Evolutionary conservation across 35 echinoderm and acorn worm genomes (phyloP).

Genomic region (Holothuria glaberrima): DNA sequence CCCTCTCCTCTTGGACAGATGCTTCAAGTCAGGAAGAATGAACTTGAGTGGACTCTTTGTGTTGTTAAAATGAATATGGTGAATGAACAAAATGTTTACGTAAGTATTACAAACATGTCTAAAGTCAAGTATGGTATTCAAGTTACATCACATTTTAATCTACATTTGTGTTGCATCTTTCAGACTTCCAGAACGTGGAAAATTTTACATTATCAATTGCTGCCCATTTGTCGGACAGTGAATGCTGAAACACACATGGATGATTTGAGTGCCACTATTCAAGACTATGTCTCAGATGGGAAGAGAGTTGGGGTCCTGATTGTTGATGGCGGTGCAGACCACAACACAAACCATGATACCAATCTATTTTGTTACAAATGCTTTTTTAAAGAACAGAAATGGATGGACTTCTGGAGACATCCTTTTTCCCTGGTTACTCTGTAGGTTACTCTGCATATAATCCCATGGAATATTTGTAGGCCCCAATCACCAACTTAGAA

Average conservation of each 20-base stretch:
- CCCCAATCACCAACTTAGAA: slow-evolving; percentile 20
- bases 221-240: neutral
- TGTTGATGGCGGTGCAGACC: slow-evolving; percentile 4
- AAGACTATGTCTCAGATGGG: neutral
- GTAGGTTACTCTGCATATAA: slow-evolving; percentile 43
- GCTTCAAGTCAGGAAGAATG: too few relatives aligned
- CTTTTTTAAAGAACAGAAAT: too few relatives aligned
- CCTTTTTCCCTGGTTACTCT: too few relatives aligned
- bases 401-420: too few relatives aligned
- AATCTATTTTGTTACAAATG: neutral
- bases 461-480: slow-evolving; percentile 42
- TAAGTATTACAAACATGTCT: too few relatives aligned
- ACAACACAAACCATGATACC: slow-evolving; percentile 7
- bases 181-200: slow-evolving; percentile 3
- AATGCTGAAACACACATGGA: slow-evolving; percentile 21
- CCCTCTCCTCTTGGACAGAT: too few relatives aligned
- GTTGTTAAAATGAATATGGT: too few relatives aligned
- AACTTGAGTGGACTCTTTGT: too few relatives aligned
- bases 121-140: too few relatives aligned
- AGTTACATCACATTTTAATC: too few relatives aligned
- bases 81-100: too few relatives aligned
- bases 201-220: neutral
- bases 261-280: neutral
- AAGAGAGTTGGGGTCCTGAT: slow-evolving; percentile 21
- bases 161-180: slow-evolving; percentile 9